A percentile compares a stretch with the other conserved stretches of the same genome.
These are phyloP conservation scores for Catalaphyllia jardinei DNA, from an alignment of 64 coral and sea anemone species.

Conservation along the genomic window DNA sequence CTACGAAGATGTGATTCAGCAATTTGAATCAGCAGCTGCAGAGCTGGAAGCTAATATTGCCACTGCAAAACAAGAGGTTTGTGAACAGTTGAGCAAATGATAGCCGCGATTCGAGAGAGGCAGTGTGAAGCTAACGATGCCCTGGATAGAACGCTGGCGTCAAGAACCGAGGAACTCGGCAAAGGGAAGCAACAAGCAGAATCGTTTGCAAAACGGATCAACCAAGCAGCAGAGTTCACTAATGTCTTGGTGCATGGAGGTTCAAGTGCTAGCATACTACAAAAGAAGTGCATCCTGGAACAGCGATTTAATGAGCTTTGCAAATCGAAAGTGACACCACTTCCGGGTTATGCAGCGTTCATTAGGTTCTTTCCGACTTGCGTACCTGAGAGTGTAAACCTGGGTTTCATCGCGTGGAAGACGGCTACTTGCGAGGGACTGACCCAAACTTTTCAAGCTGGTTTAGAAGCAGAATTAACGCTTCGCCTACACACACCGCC, in stretches of 20 bases:
- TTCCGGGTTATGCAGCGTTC: not conserved
- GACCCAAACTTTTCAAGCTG: not conserved
- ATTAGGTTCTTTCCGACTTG: not conserved
- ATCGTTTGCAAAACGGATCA: not conserved
- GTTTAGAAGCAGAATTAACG: not conserved
- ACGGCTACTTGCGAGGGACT: not conserved
- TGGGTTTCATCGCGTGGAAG: not conserved
- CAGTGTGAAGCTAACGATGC: not conserved
- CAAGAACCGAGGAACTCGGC: not conserved
- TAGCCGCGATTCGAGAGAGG: not conserved
- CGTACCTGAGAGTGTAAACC: not conserved
- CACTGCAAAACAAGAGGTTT: not conserved
- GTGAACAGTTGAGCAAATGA: not conserved
- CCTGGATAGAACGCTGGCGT: not conserved
- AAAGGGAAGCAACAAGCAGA: not conserved
- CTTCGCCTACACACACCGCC: not conserved
- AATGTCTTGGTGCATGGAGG: not conserved
- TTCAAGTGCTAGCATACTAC: not conserved
- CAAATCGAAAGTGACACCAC: not conserved
- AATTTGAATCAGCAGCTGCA: not conserved
- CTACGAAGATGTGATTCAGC: not conserved
- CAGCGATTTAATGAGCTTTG: not conserved
- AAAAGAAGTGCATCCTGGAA: not conserved
- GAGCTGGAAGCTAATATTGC: not conserved
- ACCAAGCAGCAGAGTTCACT: slow-evolving; percentile 5